phyloP scores from a whole-genome alignment of 1,140 invertebrate species.

The Hydropsyche tenuis region DNA sequence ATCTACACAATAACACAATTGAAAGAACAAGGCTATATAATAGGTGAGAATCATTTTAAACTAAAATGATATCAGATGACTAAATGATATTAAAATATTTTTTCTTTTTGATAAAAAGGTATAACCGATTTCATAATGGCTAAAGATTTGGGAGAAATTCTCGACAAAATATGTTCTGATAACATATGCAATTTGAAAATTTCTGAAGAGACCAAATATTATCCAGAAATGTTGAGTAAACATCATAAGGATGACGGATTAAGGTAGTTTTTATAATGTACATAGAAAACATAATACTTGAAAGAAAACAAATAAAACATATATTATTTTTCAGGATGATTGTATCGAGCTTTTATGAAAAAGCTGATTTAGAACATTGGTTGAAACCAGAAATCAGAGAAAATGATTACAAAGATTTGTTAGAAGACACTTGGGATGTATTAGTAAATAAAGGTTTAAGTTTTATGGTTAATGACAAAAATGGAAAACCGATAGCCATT shows the following conservation, averaged over 20 bases:
- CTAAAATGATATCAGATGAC: background rate
- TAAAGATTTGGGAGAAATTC: constrained; percentile 70
- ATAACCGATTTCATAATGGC: constrained; percentile 83
- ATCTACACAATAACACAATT: constrained; percentile 80
- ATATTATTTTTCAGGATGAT: constrained; percentile 70
- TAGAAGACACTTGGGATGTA: constrained; percentile 71
- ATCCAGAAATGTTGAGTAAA: constrained; percentile 14
- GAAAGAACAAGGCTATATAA: constrained; percentile 77
- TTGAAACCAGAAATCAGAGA: constrained; percentile 68
- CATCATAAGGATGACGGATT: constrained; percentile 26
- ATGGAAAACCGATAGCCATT: constrained; percentile 65
- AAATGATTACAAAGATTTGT: constrained; percentile 71
- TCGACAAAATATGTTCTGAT: constrained; percentile 64
- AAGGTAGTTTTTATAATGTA: constrained; percentile 19
- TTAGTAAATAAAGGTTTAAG: constrained; percentile 74
- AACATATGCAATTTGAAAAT: background rate
- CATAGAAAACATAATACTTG: constrained; percentile 15
- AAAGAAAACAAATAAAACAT: background rate
- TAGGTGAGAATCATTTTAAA: constrained; percentile 68
- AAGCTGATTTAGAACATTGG: constrained; percentile 83
- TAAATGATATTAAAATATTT: constrained; percentile 15
- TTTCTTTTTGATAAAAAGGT: too few species aligned
- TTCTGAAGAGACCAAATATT: constrained; percentile 63
- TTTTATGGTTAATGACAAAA: constrained; percentile 67
- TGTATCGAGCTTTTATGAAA: constrained; percentile 80